Conservation (phyloP, 2,888 invertebrate genomes). For the Stenurella melanura region DNA sequence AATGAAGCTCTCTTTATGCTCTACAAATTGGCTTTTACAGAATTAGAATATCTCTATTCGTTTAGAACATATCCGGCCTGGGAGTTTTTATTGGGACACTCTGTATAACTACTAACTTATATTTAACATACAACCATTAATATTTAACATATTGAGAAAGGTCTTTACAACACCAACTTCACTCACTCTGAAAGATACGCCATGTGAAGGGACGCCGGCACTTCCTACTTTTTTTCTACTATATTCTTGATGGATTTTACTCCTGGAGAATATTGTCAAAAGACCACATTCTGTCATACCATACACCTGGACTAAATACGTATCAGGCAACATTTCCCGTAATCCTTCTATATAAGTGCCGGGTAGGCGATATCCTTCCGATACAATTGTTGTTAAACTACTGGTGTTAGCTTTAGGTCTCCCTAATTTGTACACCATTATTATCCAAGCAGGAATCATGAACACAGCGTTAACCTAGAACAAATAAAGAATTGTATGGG, state of each 20-base stretch:
- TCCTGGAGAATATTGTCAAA: not conserved
- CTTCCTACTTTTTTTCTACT: not conserved
- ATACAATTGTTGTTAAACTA: not conserved
- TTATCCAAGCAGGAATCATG: not conserved
- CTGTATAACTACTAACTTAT: no score
- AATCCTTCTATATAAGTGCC: not conserved
- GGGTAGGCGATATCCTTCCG: not conserved
- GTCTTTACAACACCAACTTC: no score
- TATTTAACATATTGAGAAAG: no score
- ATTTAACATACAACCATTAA: no score
- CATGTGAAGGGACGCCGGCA: not conserved
- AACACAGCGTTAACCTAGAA: conserved; percentile 1
- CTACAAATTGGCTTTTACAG: no score
- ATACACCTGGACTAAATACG: not conserved
- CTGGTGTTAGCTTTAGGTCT: not conserved
- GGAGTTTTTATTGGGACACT: not conserved
- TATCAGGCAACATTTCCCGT: not conserved
- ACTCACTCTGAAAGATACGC: not conserved
- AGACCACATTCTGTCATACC: not conserved
- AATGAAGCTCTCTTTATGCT: no score
- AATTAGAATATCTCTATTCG: no score
- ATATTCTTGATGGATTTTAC: not conserved
- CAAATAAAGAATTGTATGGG: no score
- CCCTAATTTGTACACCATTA: no score
- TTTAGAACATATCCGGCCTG: no score